These are phyloP conservation scores for Paedocypris sp. DNA, from an alignment of 2,113 vertebrate species.

Conservation along the genomic window DNA sequence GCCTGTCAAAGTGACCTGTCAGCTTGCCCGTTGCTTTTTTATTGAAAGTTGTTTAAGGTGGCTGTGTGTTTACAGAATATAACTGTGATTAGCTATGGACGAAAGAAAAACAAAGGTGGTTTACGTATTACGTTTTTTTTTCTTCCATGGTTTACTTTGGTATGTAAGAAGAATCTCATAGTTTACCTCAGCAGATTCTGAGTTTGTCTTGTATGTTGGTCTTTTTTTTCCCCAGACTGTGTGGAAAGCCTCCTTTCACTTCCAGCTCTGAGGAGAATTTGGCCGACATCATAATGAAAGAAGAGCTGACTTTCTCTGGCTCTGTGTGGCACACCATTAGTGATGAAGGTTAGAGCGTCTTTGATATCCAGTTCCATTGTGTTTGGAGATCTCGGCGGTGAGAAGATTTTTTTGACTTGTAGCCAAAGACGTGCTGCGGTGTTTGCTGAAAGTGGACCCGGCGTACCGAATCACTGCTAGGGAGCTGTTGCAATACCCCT, in stretches of 20 bases:
- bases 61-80: no score
- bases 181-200: no score
- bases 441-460: constrained; percentile 66
- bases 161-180: no score
- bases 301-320: constrained; percentile 56
- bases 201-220: no score
- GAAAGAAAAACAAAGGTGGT: no score
- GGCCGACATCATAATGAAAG: constrained; percentile 66
- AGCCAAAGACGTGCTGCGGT: constrained; percentile 64
- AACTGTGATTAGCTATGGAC: no score
- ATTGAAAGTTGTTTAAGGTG: no score
- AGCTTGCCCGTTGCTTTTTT: no score
- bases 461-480: constrained; percentile 67
- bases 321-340: constrained; percentile 60
- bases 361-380: neutral
- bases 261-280: constrained; percentile 65
- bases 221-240: constrained; percentile 43
- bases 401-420: constrained; percentile 30
- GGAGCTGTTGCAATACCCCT: constrained; percentile 64
- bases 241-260: constrained; percentile 69
- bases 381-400: constrained; percentile 2
- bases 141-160: no score
- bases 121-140: no score
- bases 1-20: no score
- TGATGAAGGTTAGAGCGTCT: constrained; percentile 53